Base-by-base conservation (phyloP, 2,888 invertebrate genomes). In the Acrobasis repandana region DNA sequence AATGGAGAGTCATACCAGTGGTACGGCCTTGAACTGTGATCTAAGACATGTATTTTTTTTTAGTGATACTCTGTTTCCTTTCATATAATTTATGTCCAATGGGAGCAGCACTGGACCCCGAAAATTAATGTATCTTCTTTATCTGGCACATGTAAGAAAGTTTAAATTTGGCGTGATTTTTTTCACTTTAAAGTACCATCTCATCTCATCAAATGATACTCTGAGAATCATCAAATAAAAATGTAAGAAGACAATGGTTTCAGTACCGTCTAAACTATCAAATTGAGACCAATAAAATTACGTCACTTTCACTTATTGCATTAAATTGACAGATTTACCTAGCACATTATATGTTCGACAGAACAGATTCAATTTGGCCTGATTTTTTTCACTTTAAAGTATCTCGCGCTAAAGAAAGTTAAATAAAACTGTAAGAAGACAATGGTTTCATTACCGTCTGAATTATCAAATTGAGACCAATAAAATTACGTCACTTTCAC, bases 401-500 rank as follows among this genome's bases (percentile, higher is more conserved):
- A 16, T 50, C 50, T 33, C 50, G 36, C 36, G 36, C 34, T 36
- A 16, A 36, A 34, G 15, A n/a, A 49, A 49, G 49, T 20, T 15
- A 51, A 51, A 51, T 34, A 34, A 51, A 34, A 51, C 34, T 38
- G 52, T 15, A 36, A 16, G 3, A 54, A 11, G 11, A 38, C 36
- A 38, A 20, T 5, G 16, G 16, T 18, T 38, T 43, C 20, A 38
- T 14, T 38, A 14, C 9, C 11, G 20, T n/a, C 38, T 38, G 38
- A 38, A 38, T 54, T 43, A 54, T 54, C 38, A 20, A 38, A 54
- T 54, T 54, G 54, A 20, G 38, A 38, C 20, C 54, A 54, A 38
- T 54, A 33, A 36, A 52, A 52, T 38, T 54, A 34, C 54, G 54
- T 54, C 54, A 54, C 54, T 54, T 54, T 54, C 54, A 54, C 54